Conservation (phyloP, 2,113 vertebrate genomes). For the Accipiter cooperii region DNA sequence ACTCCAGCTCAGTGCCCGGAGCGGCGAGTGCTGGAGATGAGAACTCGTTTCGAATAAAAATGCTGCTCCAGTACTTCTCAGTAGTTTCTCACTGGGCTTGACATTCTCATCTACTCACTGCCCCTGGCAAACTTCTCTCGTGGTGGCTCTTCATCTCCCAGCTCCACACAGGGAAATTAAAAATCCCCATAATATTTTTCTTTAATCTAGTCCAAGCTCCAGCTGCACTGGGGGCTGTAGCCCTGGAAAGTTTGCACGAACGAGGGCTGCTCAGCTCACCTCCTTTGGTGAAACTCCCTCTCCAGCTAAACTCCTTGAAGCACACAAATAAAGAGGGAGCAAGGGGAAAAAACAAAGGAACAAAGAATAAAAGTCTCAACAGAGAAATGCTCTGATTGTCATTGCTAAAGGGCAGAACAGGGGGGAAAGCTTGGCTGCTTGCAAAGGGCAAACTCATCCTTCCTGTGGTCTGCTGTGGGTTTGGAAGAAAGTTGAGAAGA, state of each 20-base stretch:
- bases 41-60: slow-evolving; percentile 18
- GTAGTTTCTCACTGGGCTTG: slow-evolving; percentile 56
- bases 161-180: slow-evolving; percentile 50
- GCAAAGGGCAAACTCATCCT: not conserved
- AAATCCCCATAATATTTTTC: slow-evolving; percentile 35
- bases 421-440: not conserved
- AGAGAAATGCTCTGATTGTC: not conserved
- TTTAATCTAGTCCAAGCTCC: slow-evolving; percentile 38
- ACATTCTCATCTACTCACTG: slow-evolving; percentile 57
- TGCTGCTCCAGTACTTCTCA: not conserved
- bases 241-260: not conserved
- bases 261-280: not conserved
- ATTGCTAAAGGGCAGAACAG: not conserved
- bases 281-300: not conserved
- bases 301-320: not conserved
- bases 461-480: fast-evolving
- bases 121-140: slow-evolving; percentile 42
- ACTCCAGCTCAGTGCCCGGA: not conserved
- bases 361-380: not conserved
- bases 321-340: not conserved
- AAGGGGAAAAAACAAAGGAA: not conserved
- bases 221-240: not conserved
- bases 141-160: slow-evolving; percentile 47
- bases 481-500: not conserved
- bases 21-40: not conserved